Evolutionary conservation across 2,797 vertebrate genomes (phyloP).

Genomic region (Cyprinodon diabolis): DNA sequence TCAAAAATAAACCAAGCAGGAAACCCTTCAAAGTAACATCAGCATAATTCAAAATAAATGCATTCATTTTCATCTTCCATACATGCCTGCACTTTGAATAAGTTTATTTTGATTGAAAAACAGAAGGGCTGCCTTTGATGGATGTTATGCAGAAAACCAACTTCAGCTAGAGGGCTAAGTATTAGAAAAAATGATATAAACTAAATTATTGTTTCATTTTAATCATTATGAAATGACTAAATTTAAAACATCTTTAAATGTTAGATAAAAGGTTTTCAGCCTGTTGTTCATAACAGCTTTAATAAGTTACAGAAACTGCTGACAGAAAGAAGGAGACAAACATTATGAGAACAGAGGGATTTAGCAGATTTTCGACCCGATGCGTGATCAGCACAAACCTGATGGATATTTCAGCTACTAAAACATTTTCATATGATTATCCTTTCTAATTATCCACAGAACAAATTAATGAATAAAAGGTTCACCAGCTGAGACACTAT

Average conservation of each 20-base stretch:
- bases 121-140: constrained; percentile 26
- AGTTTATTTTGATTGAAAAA: constrained; percentile 25
- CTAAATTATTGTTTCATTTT: not conserved
- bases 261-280: constrained; percentile 10
- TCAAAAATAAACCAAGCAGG: constrained; percentile 45
- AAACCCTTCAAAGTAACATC: constrained; percentile 43
- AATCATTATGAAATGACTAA: not conserved
- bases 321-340: constrained; percentile 16
- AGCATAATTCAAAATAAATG: constrained; percentile 46
- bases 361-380: constrained; percentile 20
- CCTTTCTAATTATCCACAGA: constrained; percentile 43
- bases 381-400: constrained; percentile 38
- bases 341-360: constrained; percentile 5
- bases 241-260: constrained; percentile 11
- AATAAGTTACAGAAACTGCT: not conserved
- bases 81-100: constrained; percentile 22
- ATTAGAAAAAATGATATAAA: not conserved
- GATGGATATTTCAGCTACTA: constrained; percentile 36
- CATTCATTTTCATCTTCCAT: constrained; percentile 45
- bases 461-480: constrained; percentile 16
- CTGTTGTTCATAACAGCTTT: constrained; percentile 14
- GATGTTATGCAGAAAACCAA: constrained; percentile 26
- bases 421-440: constrained; percentile 48
- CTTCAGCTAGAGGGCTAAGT: constrained; percentile 5
- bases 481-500: constrained; percentile 23